Conservation (phyloP, 1,140 invertebrate species). For the Camponotus pennsylvanicus region DNA sequence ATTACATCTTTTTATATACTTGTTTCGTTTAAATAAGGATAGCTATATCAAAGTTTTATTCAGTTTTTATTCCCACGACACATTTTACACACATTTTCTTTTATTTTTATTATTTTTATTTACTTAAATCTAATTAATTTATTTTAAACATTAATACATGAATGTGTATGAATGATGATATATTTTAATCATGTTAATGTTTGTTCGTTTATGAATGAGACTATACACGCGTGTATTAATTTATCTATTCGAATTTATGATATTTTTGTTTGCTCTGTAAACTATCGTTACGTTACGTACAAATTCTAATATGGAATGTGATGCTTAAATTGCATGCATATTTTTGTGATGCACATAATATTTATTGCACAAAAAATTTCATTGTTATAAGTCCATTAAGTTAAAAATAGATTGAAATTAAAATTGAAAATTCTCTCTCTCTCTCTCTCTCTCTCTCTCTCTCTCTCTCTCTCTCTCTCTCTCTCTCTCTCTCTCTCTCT, state of each 20-base stretch:
- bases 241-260: slow-evolving; percentile 8
- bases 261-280: slow-evolving; percentile 15
- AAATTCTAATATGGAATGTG: slow-evolving; percentile 3
- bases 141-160: neutral
- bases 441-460: too few relatives aligned
- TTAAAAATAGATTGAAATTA: too few relatives aligned
- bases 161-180: neutral
- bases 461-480: too few relatives aligned
- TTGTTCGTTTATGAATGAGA: neutral
- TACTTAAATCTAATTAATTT: neutral
- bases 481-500: too few relatives aligned
- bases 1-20: neutral
- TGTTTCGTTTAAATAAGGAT: neutral
- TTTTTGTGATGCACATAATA: neutral
- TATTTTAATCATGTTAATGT: neutral
- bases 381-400: too few relatives aligned
- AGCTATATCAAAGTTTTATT: neutral
- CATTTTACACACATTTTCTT: neutral
- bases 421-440: too few relatives aligned
- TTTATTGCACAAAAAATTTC: too few relatives aligned
- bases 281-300: neutral
- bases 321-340: neutral
- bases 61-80: neutral
- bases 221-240: neutral
- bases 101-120: neutral